Evolutionary conservation across 2,888 invertebrate genomes (phyloP).

Genomic region (Nomada goodeniana): DNA sequence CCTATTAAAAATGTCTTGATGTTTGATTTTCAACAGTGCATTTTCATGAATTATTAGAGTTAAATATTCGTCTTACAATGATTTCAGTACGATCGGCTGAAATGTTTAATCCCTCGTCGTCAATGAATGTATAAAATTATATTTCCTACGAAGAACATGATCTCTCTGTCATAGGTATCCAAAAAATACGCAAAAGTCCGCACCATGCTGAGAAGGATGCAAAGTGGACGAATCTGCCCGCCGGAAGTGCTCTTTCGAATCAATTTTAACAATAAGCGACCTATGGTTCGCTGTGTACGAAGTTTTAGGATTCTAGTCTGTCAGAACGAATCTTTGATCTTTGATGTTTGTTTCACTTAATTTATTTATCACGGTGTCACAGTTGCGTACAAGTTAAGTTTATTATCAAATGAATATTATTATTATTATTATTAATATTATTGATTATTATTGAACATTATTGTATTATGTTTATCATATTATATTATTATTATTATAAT

Average conservation of each 20-base stretch:
- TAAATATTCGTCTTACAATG: too few relatives aligned
- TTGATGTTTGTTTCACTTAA: constrained; percentile 73
- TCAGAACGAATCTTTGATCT: constrained; percentile 74
- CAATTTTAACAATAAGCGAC: constrained; percentile 46
- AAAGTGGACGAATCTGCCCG: constrained; percentile 70
- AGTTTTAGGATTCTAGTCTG: constrained; percentile 81
- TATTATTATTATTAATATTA: constrained; percentile 52
- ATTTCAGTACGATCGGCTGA: too few relatives aligned
- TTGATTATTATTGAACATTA: constrained; percentile 50
- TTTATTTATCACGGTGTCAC: constrained; percentile 68
- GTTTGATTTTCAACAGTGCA: too few relatives aligned
- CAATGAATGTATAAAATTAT: not conserved
- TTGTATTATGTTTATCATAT: constrained; percentile 51
- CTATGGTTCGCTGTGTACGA: constrained; percentile 55
- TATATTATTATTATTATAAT: constrained; percentile 53
- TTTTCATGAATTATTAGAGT: too few relatives aligned
- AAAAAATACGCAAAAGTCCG: constrained; percentile 77
- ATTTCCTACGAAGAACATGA: not conserved
- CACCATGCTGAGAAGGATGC: constrained; percentile 74
- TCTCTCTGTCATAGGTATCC: constrained; percentile 76
- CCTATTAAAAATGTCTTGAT: too few relatives aligned
- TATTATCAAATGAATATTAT: constrained; percentile 52
- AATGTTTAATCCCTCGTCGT: too few relatives aligned
- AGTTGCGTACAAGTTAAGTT: constrained; percentile 65
- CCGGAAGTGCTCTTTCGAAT: constrained; percentile 78